Percentiles rank a stretch among this genome's conserved stretches.
These are phyloP conservation scores for Stegostoma tigrinum DNA, from an alignment of 2,113 vertebrate genomes.

Conservation along the genomic window DNA sequence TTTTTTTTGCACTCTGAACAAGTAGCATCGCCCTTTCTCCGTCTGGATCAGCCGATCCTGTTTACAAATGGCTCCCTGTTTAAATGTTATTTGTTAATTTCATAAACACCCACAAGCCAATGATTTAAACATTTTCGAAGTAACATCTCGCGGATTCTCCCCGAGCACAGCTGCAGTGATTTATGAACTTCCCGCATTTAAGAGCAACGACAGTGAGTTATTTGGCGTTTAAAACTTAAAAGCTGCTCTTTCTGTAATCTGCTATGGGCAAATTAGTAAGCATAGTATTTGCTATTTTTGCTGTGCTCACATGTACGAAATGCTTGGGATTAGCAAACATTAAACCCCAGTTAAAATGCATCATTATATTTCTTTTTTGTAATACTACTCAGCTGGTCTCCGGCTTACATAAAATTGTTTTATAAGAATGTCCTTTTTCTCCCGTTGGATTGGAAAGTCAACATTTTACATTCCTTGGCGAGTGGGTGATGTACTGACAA, in stretches of 20 bases:
- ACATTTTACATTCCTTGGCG: slow-evolving; percentile 8
- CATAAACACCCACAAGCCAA: slow-evolving; percentile 19
- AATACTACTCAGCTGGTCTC: not conserved
- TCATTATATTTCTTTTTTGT: not conserved
- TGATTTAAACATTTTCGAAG: not conserved
- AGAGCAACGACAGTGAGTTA: not conserved
- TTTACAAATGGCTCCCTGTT: slow-evolving; percentile 4
- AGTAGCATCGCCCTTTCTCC: not conserved
- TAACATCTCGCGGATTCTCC: not conserved
- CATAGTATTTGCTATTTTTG: not conserved
- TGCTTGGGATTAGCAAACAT: not conserved
- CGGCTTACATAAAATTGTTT: not conserved
- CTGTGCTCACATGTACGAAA: not conserved
- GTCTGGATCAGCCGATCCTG: not conserved
- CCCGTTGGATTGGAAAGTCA: not conserved
- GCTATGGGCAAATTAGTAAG: slow-evolving; percentile 5
- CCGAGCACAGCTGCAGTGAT: not conserved
- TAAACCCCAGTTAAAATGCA: not conserved
- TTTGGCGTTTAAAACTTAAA: not conserved
- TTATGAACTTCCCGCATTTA: slow-evolving; percentile 19
- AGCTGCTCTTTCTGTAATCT: slow-evolving; percentile 1
- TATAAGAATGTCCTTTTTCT: not conserved
- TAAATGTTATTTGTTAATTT: not conserved
- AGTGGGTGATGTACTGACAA: slow-evolving; percentile 5
- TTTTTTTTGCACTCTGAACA: not conserved